Evolutionary conservation across 2,113 vertebrate species (phyloP), one percentile per base, ranked within the genome.

Genomic region (Hyperopisus bebe): DNA sequence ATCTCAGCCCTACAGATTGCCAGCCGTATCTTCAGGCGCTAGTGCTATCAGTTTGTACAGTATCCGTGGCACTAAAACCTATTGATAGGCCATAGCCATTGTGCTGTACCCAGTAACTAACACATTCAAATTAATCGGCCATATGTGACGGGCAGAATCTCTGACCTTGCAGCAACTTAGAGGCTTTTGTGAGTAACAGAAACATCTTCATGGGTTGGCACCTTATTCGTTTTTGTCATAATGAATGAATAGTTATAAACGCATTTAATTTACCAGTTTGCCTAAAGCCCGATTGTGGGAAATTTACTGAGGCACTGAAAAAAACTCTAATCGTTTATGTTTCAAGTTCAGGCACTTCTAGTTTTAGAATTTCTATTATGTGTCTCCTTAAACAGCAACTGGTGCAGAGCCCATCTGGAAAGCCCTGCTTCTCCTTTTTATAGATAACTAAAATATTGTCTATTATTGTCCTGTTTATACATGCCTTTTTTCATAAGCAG

Each of bases 1-100:
- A 24, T 48, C 15, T 15, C 47, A 0, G 31, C 48, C 74, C 19
- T 55, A 55, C 8, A 47, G 82, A 84, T 46, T 47, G 44, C 3
- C 50, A 42, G 50, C 10, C 39, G 44, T 27, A 39, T 91, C 88
- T 51, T 50, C 85, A 53, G 89, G 10, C 21, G 55, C 77, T 70
- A 90, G 92, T 89, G 90, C 66, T 74, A 88, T 53, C 74, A n/a
- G 90, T 39, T 62, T 31, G n/a, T 44, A 85, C 80, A 66, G 51
- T 62, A 47, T 21, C 5, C 44, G 7, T 13, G 31, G 11, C 31
- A 66, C 35, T 66, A 39, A 27, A 21, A 13, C 1, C 17, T 82
- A 83, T 48, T 53, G 70, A 89, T 31, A 83, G 47, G 27, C 27
- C 19, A 21, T 9, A 44, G 74, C 50, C 31, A 8, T 48, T 39